Evolutionary conservation across 2,888 invertebrate species (phyloP), one percentile per base, ranked within the genome.

Genomic region (Colletes collaris): DNA sequence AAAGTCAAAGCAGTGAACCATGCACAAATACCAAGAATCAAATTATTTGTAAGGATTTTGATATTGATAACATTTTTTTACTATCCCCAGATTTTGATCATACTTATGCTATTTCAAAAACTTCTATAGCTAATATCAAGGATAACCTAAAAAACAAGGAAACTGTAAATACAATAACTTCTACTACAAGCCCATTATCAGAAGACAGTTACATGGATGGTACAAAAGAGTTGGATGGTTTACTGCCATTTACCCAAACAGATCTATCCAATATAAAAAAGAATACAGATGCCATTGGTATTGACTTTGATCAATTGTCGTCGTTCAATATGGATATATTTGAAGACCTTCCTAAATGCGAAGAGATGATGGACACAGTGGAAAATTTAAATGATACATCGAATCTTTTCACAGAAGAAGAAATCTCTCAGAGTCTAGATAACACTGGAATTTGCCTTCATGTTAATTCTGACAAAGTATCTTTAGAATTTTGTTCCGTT

Each of bases 361-460:
- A 84, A 6, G 82, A 87, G 5, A 74, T 78, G 10, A 58, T 82
- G 60, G 78, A 65, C 52, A 64, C 85, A 0, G 76, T 83, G 19
- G 81, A 86, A 35, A 74, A 62, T 67, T 64, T 86, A 27, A 80
- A 83, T 6, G 82, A 82, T 65, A 16, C 75, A 3, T 37, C 79
- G 4, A 81, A 81, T 46, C 60, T 85, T 37, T 82, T 85, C 49
- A 76, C 52, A 6, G 87, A 83, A 13, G 68, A 81, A 10, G 78
- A 80, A 44, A 65, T 78, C n/a, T 62, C 80, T 8, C 73, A 67
- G 40, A 88, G 86, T 52, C 82, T 91, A 10, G 91, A 93, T 13
- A 93, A 93, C 84, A 93, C 93, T 64, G 95, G 95, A 16, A 93
- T 95, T 19, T 95, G 95, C 87, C 91, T 95, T 13, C 95, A 95